phyloP scores from a whole-genome alignment of 2,888 invertebrate species.

The Siphonodentalium dalli region DNA sequence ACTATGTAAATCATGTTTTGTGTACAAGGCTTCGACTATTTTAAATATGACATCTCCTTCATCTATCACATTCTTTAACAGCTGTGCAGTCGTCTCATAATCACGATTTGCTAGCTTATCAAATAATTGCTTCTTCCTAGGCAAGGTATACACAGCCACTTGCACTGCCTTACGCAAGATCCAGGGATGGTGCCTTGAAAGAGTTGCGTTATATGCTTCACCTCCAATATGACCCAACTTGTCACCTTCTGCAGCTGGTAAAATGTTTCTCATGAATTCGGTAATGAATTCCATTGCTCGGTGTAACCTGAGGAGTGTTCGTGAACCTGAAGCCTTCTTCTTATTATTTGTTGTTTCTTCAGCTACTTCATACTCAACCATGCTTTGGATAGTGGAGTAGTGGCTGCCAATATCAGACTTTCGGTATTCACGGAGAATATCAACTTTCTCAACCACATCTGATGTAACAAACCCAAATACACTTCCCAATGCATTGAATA shows the following conservation, averaged over 20 bases:
- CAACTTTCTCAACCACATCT: conserved; percentile 87
- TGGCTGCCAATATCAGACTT: conserved; percentile 47
- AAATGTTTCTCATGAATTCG: conserved; percentile 78
- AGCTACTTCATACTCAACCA: conserved; percentile 85
- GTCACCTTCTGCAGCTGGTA: conserved; percentile 56
- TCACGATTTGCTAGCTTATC: conserved; percentile 41
- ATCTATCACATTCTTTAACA: conserved; percentile 29
- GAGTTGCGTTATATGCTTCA: conserved; percentile 81
- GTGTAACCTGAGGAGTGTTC: conserved; percentile 88
- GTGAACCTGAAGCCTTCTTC: conserved; percentile 76
- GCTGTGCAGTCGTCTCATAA: conserved; percentile 25
- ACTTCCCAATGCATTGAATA: conserved; percentile 85
- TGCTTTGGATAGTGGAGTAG: conserved; percentile 78
- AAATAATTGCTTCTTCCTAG: conserved; percentile 75
- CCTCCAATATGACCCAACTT: conserved; percentile 72
- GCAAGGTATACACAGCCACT: conserved; percentile 87
- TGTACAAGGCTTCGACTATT: conserved; percentile 41
- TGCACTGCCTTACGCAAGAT: conserved; percentile 73
- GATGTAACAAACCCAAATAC: conserved; percentile 91
- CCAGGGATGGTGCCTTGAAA: conserved; percentile 89
- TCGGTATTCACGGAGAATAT: conserved; percentile 74
- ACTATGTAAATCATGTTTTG: conserved; percentile 37
- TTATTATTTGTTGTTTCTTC: conserved; percentile 72
- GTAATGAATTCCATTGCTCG: conserved; percentile 91
- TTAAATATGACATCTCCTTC: conserved; percentile 37